Evolutionary conservation across 2,113 vertebrate genomes (phyloP), one percentile per base, ranked within the genome.

Genomic region (Siniperca knerii): DNA sequence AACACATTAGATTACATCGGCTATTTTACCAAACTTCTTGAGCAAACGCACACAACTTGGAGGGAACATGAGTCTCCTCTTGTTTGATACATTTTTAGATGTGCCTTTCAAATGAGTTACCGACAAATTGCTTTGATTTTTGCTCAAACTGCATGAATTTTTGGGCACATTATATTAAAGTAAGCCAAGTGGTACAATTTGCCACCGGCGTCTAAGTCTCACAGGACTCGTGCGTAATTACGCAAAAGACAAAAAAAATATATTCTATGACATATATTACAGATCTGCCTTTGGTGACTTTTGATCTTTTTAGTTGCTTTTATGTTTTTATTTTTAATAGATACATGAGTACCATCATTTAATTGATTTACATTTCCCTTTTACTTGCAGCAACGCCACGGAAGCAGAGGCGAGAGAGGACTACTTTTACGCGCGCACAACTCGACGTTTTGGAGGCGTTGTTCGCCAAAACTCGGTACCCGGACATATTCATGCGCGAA

Each of bases 401-500:
- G 87, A 99, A 99, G 95, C 98, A 99, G 92, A 96, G 98, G 85
- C 94, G 98, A 87, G 98, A 99, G 87, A 96, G 98, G 91, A 99
- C 98, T 54, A 99, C 98, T 75, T 99, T 99, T 92, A 99, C 98
- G 82, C 96, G 98, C 74, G 97, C 98, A 1, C 98, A 99, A 94
- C 96, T 99, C 42, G 98, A 99, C 4, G 95, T 99, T 87, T 93
- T 99, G 94, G 98, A 99, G 94, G 97, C 98, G 23, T 96, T 99
- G 60, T 99, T 99, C 80, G 98, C 96, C 92, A 99, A 99, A 96
- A 99, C 98, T 62, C 97, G 98, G 33, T 99, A 99, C 91, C 98
- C 98, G 42, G 98, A 99, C 88, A 99, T 99, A 96, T 99, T 99
- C 95, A 99, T 99, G 98, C 94, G 98, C 57, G 98, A 99, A 88